These are phyloP conservation scores for Austrolebias charrua DNA, from an alignment of 2,797 vertebrate genomes.

Conservation along the genomic window DNA sequence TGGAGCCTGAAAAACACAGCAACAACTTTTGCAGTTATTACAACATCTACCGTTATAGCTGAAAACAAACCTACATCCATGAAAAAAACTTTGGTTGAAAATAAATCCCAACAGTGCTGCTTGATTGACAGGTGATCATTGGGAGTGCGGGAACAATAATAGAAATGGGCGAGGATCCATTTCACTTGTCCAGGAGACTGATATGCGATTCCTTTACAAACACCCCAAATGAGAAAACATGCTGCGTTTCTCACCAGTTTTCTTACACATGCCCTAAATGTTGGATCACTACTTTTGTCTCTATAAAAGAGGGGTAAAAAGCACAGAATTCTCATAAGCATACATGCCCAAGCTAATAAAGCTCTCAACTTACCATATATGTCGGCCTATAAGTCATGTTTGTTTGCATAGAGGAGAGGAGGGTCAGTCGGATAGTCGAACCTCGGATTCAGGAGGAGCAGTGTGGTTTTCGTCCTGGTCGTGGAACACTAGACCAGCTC, in stretches of 20 bases:
- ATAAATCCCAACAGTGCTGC: constrained; percentile 9
- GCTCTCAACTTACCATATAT: not conserved
- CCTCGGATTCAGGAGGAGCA: no score
- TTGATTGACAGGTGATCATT: constrained; percentile 51
- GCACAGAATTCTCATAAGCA: not conserved
- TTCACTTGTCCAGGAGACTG: constrained; percentile 36
- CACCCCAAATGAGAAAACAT: constrained; percentile 7
- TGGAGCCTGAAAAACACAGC: constrained; percentile 10
- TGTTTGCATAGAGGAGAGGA: no score
- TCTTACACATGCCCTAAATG: not conserved
- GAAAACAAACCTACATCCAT: constrained; percentile 23
- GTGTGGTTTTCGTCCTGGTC: no score
- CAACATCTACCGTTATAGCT: constrained; percentile 8
- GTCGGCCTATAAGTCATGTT: no score
- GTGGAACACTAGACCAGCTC: no score
- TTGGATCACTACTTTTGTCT: not conserved
- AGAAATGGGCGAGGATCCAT: constrained; percentile 13
- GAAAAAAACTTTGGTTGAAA: constrained; percentile 26
- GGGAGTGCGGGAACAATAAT: constrained; percentile 16
- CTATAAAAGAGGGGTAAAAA: not conserved
- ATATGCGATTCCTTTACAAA: constrained; percentile 26
- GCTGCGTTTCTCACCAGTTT: constrained; percentile 7
- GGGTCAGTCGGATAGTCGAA: no score
- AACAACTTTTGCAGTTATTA: constrained; percentile 12
- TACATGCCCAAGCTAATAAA: not conserved